Evolutionary conservation across 1,140 invertebrate species (phyloP).

Genomic region (Holotrichia oblita): DNA sequence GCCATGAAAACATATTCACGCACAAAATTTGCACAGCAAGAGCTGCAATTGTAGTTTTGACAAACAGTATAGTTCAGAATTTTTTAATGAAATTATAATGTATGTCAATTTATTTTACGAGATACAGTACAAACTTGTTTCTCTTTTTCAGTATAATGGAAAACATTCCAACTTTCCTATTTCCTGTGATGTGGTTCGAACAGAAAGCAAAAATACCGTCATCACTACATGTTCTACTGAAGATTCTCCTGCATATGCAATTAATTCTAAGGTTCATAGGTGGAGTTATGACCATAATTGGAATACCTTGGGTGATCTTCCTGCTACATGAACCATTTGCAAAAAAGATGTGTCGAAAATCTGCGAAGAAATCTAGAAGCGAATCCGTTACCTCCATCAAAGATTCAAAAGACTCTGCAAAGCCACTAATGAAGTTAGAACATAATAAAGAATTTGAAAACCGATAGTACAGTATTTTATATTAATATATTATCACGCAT

Average conservation of each 20-base stretch:
- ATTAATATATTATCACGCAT: too few species aligned
- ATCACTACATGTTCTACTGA: background rate
- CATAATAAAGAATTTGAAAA: background rate
- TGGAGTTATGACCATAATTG: constrained; percentile 1
- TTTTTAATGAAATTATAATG: too few species aligned
- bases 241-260: background rate
- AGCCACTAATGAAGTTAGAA: background rate
- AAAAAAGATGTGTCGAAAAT: background rate
- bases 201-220: constrained; percentile 68
- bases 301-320: background rate
- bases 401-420: background rate
- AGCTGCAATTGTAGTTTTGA: too few species aligned
- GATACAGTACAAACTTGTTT: too few species aligned
- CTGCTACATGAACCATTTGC: background rate
- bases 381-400: background rate
- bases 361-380: background rate
- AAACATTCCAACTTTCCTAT: constrained; percentile 72
- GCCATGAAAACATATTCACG: too few species aligned
- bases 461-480: constrained; percentile 6
- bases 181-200: constrained; percentile 83
- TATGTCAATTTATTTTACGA: too few species aligned
- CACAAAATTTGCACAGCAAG: too few species aligned
- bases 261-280: background rate
- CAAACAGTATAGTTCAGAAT: too few species aligned
- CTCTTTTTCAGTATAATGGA: constrained; percentile 67